These are phyloP conservation scores for Emmelina monodactyla DNA, from an alignment of 2,888 invertebrate genomes.

Conservation along the genomic window DNA sequence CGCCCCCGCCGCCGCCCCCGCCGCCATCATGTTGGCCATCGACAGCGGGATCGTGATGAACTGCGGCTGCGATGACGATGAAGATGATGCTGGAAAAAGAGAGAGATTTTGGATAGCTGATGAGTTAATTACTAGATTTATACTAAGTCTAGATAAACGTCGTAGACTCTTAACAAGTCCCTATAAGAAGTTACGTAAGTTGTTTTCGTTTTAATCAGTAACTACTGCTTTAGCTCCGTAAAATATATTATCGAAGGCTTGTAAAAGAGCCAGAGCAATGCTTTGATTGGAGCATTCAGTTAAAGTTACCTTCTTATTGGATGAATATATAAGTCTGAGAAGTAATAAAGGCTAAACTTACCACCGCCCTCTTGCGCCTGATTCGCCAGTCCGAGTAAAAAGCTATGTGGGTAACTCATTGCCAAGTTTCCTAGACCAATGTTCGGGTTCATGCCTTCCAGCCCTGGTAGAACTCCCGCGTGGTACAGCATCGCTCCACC, in stretches of 20 bases:
- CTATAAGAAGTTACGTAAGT: no score
- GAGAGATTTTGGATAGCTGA: constrained; percentile 3
- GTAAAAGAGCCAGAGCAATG: no score
- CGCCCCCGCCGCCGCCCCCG: constrained; percentile 65
- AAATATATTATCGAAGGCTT: no score
- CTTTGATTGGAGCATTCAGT: no score
- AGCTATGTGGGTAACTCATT: constrained; percentile 58
- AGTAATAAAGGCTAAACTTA: constrained; percentile 6
- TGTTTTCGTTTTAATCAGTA: no score
- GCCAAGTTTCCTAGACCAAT: constrained; percentile 49
- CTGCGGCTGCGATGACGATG: constrained; percentile 60
- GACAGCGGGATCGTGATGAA: constrained; percentile 77
- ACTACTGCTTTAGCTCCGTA: no score
- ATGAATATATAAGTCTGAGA: no score
- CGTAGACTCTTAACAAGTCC: no score
- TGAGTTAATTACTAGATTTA: no score
- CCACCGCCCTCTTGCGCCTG: constrained; percentile 55
- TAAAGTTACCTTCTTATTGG: no score
- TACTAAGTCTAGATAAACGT: no score
- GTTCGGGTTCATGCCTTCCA: constrained; percentile 45
- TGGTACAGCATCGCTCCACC: constrained; percentile 58
- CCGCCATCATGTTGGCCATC: constrained; percentile 59
- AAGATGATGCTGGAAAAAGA: constrained; percentile 31
- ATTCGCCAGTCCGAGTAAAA: constrained; percentile 54
- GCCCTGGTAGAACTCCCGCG: constrained; percentile 36